Conservation (phyloP, 2,888 invertebrate species). For the Atethmia centrago region DNA sequence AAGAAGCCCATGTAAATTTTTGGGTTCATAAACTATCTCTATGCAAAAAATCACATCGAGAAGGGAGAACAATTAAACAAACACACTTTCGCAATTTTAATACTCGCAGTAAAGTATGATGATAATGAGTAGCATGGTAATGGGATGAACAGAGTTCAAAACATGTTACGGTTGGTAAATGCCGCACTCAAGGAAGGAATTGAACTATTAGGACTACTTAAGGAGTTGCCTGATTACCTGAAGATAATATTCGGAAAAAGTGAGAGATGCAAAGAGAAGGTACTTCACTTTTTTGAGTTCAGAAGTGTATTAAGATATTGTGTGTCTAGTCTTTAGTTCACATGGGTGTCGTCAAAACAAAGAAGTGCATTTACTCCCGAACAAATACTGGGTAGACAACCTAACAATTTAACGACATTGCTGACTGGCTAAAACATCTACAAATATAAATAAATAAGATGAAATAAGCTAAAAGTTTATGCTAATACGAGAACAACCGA, state of each 20-base stretch:
- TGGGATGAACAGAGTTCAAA: constrained; percentile 3
- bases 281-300: not conserved
- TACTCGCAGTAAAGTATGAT: not conserved
- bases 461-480: not conserved
- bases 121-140: not conserved
- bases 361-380: not conserved
- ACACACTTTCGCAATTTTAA: too few species aligned
- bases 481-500: not conserved
- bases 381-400: not conserved
- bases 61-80: too few species aligned
- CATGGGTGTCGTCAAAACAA: not conserved
- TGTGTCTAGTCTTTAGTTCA: not conserved
- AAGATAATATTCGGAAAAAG: not conserved
- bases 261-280: not conserved
- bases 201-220: not conserved
- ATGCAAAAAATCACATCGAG: not conserved
- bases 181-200: not conserved
- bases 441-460: too few species aligned
- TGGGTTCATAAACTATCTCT: not conserved
- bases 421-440: not conserved
- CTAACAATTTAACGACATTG: not conserved
- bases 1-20: not conserved
- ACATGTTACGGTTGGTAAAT: not conserved
- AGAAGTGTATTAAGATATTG: not conserved
- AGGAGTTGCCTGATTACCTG: not conserved